These are phyloP conservation scores for Carassius carassius DNA, from an alignment of 2,113 vertebrate species.

Conservation along the genomic window DNA sequence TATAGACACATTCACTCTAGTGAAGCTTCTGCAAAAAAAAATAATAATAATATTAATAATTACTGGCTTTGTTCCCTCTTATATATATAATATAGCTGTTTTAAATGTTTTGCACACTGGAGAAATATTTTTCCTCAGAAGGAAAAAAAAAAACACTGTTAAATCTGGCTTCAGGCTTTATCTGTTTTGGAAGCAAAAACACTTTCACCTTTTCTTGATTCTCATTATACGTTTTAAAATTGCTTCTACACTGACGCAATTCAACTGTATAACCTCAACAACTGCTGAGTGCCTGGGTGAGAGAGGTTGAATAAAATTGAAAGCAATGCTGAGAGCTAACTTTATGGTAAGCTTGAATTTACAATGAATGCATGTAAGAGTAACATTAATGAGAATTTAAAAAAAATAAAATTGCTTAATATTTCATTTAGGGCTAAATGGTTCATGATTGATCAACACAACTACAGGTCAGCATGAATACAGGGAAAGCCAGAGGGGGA, in stretches of 20 bases:
- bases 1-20: constrained; percentile 97
- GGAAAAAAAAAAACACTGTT: constrained; percentile 66
- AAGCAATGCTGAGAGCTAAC: constrained; percentile 31
- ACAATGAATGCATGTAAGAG: neutral
- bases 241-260: constrained; percentile 49
- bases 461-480: neutral
- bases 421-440: neutral
- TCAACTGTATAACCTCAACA: constrained; percentile 46
- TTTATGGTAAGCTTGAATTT: constrained; percentile 19
- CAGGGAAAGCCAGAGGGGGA: neutral
- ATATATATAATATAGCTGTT: constrained; percentile 69
- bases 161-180: constrained; percentile 65
- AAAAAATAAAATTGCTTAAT: neutral
- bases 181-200: constrained; percentile 62
- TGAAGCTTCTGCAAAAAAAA: constrained; percentile 84
- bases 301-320: constrained; percentile 27
- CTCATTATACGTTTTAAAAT: constrained; percentile 63
- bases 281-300: constrained; percentile 40
- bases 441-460: neutral
- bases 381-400: neutral
- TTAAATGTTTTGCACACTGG: constrained; percentile 71
- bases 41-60: too few relatives aligned
- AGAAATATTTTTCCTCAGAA: constrained; percentile 63
- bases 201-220: constrained; percentile 58
- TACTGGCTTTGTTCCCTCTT: constrained; percentile 63